Evolutionary conservation across 2,113 vertebrate species (phyloP), one percentile per base, ranked within the genome.

Genomic region (Tenebrosternarchus preto): DNA sequence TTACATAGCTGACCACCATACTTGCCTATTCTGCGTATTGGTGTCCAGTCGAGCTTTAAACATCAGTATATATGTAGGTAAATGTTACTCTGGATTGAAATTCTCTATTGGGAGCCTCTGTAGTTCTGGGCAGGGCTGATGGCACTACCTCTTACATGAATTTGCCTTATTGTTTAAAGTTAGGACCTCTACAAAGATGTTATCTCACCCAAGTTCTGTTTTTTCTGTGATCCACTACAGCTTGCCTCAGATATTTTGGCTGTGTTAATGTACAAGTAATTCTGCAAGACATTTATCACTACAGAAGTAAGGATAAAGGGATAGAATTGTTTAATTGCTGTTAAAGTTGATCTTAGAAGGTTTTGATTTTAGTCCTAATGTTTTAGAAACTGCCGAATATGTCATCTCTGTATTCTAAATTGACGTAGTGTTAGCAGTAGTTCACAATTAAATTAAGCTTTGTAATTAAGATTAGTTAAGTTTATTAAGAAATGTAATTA

Each of bases 361-460:
- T 55, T 19, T 2, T n/a, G 19, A n/a, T n/a, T n/a, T n/a, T n/a
- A n/a, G n/a, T n/a, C n/a, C n/a, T n/a, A n/a, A n/a, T n/a, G n/a
- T n/a, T n/a, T n/a, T n/a, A n/a, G n/a, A n/a, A n/a, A n/a, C n/a
- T 6, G 16, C 4, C 5, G 8, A 33, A 33, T 36, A 36, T 33
- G 19, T 33, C 12, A 66, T 66, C 63, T 66, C 29, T 66, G 16
- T 66, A 33, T 64, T 64, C 61, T 64, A 17, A 31, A 64, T 53
- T 9, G 9, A 22, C 50, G 5, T 20, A 22, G 33, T 2, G 36
- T 69, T 78, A 17, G 27, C 9, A 61, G 0, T 4, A 63, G 19
- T 25, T 72, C 33, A 11, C 29, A 29, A 27, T 2, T 57, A 39
- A 11, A 31, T 43, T 25, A 39, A 53, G 8, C 46, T 36, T 55